A percentile compares a stretch with the other conserved stretches of the same genome.
These are phyloP conservation scores for Acrocephalus kingi DNA, from an alignment of 2,113 vertebrate genomes.

Conservation along the genomic window DNA sequence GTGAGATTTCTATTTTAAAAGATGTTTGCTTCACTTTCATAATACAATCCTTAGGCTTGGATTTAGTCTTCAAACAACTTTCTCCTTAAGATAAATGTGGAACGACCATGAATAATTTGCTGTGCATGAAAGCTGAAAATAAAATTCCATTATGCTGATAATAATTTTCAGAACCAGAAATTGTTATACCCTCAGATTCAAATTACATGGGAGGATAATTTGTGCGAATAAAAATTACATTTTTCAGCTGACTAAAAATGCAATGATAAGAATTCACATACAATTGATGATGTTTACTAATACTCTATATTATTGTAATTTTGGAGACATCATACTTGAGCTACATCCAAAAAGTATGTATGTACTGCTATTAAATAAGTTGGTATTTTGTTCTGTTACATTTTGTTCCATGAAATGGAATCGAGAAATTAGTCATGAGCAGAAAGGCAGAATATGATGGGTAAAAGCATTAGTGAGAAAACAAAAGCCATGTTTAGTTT, in stretches of 20 bases:
- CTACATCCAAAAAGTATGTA: neutral
- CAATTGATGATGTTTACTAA: neutral
- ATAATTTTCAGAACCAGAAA: neutral
- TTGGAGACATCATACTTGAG: neutral
- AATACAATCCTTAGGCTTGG: neutral
- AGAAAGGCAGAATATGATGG: conserved; percentile 40
- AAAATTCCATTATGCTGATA: neutral
- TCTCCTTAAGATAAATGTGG: neutral
- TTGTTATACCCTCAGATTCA: neutral
- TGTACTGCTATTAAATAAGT: neutral
- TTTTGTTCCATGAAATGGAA: neutral
- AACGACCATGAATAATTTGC: neutral
- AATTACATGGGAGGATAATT: neutral
- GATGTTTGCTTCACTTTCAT: neutral
- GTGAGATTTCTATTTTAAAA: neutral
- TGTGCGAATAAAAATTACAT: neutral
- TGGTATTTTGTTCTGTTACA: conserved; percentile 5
- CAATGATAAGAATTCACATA: neutral
- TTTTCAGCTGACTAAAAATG: neutral
- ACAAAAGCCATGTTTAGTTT: neutral
- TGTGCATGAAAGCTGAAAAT: neutral
- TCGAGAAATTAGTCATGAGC: conserved; percentile 6
- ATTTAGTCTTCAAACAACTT: neutral
- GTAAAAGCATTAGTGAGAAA: conserved; percentile 40
- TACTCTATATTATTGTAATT: neutral